Percentiles rank a stretch among this genome's conserved stretches.
phyloP scores from a whole-genome alignment of 2,888 invertebrate species.

The Mactromeris polynyma region DNA sequence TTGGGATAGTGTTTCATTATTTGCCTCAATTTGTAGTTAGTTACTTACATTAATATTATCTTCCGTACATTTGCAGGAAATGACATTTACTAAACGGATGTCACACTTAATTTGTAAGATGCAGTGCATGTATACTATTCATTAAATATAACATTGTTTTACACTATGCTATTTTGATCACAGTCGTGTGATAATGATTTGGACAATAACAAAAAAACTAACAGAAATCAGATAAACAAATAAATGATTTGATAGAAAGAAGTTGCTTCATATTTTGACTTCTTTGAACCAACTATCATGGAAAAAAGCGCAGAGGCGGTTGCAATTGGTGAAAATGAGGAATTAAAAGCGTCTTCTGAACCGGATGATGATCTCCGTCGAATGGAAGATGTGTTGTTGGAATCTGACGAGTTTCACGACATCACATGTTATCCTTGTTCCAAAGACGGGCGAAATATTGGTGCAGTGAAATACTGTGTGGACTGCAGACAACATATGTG shows the following conservation, averaged over 20 bases:
- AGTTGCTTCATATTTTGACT: not conserved
- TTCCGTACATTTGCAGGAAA: not conserved
- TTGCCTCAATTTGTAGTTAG: no score
- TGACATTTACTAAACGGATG: not conserved
- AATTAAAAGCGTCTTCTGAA: not conserved
- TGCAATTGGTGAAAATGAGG: not conserved
- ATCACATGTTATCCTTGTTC: slow-evolving; percentile 14
- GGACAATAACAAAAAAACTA: not conserved
- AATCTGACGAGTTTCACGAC: slow-evolving; percentile 13
- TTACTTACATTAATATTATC: no score
- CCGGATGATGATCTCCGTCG: not conserved
- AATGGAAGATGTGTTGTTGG: not conserved
- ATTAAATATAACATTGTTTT: no score
- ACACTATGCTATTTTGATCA: no score
- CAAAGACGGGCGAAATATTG: slow-evolving; percentile 4
- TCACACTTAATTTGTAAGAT: not conserved
- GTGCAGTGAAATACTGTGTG: slow-evolving; percentile 18
- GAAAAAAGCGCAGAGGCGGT: not conserved
- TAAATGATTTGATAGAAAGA: not conserved
- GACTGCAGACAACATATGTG: slow-evolving; percentile 16
- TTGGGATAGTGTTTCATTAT: no score
- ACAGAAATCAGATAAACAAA: no score
- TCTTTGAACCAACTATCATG: not conserved
- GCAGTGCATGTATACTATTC: no score
- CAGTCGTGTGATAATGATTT: not conserved